Evolutionary conservation across 2,888 invertebrate species (phyloP), one percentile per base, ranked within the genome.

Genomic region (Ypsolopha scabrella): DNA sequence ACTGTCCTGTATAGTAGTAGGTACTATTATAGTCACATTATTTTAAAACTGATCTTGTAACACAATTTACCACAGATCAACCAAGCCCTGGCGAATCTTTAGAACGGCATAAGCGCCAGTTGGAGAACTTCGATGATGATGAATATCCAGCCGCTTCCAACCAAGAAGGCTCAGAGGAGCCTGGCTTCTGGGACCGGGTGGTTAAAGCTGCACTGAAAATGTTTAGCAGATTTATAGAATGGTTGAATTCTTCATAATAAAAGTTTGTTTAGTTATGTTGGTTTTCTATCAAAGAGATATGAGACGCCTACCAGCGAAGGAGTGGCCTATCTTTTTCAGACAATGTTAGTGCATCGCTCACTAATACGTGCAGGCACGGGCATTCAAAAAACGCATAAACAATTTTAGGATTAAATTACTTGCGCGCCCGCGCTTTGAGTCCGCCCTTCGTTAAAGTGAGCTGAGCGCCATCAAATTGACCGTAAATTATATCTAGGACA

Each of bases 121-220:
- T 85, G 50, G 83, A 83, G 57, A 70, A 70, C 38, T 77, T 86
- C 47, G 79, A 81, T 41, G 63, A 60, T 41, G 74, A 77, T 48
- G 74, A 80, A 13, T 75, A 72, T 53, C 65, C 73, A 11, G 61
- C 70, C 38, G 58, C 65, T 6, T 53, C 64, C 36, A 68, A 59
- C 46, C 71, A 74, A 55, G 79, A 83, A 35, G 80, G 54, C n/a
- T 34, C 37, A 10, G 49, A 41, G 7, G 49, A 49, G 13, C n/a
- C 24, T 7, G 70, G 83, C 11, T 83, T 87, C 60, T 87, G 87
- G 87, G 79, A 81, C 54, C 68, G 72, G 62, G 69, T 87, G 9
- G 75, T 86, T 13, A 80, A 74, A 70, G 74, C 81, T 52, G 85
- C 86, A 14, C 58, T 87, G 11, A 83, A 78, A 60, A 56, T 87